These are phyloP conservation scores for Pachypsylla venusta DNA, from an alignment of 1,140 invertebrate species.

Conservation along the genomic window DNA sequence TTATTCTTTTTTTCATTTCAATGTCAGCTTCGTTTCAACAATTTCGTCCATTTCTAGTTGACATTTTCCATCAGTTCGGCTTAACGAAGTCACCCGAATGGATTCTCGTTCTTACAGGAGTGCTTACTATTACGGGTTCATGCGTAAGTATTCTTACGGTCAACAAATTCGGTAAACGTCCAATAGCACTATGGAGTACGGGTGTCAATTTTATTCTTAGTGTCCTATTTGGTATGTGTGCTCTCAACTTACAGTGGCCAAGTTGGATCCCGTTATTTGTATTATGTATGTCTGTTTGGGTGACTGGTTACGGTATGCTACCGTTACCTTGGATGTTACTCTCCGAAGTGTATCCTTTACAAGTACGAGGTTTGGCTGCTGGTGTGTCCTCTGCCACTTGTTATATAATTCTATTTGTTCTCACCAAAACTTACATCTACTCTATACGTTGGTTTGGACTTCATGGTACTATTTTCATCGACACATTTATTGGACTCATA, in stretches of 20 bases:
- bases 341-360: slow-evolving; percentile 21
- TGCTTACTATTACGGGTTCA: background rate
- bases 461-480: slow-evolving; percentile 21
- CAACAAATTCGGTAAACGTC: slow-evolving; percentile 12
- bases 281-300: slow-evolving; percentile 17
- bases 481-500: slow-evolving; percentile 15
- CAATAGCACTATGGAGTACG: background rate
- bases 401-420: slow-evolving; percentile 19
- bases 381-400: slow-evolving; percentile 16
- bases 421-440: slow-evolving; percentile 22
- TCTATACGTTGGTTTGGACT: slow-evolving; percentile 15
- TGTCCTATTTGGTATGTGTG: slow-evolving; percentile 8
- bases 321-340: slow-evolving; percentile 22
- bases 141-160: slow-evolving; percentile 9
- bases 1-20: slow-evolving; percentile 34
- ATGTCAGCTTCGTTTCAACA: slow-evolving; percentile 35
- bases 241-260: background rate
- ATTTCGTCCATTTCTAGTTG: slow-evolving; percentile 43
- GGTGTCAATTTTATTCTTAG: background rate
- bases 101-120: background rate
- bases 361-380: slow-evolving; percentile 21
- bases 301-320: slow-evolving; percentile 14
- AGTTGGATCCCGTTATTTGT: slow-evolving; percentile 15
- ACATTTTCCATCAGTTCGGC: slow-evolving; percentile 33
- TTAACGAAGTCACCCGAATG: slow-evolving; percentile 28